A percentile compares a stretch with the other conserved stretches of the same genome.
Evolutionary conservation across 2,113 vertebrate genomes (phyloP).

Genomic region (Rallus limicola): DNA sequence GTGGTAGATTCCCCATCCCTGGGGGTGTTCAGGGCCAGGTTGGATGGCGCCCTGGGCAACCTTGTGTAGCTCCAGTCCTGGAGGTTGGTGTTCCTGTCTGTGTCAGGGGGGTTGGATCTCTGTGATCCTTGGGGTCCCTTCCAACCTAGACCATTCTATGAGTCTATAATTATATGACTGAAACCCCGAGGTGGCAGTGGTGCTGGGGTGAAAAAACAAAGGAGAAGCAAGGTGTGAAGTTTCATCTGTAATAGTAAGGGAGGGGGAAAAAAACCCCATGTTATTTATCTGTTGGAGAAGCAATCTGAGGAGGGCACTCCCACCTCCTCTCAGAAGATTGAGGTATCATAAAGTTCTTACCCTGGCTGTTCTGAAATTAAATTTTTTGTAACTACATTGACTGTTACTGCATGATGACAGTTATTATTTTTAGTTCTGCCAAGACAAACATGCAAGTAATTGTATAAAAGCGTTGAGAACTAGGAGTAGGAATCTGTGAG

Average conservation of each 20-base stretch:
- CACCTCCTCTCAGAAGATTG: background rate
- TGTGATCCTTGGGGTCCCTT: too few relatives aligned
- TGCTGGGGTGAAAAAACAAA: background rate
- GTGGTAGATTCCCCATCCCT: too few relatives aligned
- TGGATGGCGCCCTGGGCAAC: too few relatives aligned
- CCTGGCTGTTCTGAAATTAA: background rate
- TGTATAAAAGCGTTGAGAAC: background rate
- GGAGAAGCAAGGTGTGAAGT: background rate
- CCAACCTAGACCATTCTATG: too few relatives aligned
- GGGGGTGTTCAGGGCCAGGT: too few relatives aligned
- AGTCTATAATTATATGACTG: too few relatives aligned
- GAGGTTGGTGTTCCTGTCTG: too few relatives aligned
- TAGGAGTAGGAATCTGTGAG: background rate
- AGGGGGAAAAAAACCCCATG: fast-evolving
- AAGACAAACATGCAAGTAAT: background rate
- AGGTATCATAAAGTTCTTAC: background rate
- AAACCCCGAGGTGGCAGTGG: fast-evolving
- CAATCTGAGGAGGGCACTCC: background rate
- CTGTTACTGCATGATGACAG: fast-evolving
- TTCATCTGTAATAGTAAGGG: background rate
- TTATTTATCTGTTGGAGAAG: background rate
- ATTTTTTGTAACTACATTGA: background rate
- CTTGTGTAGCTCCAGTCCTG: too few relatives aligned
- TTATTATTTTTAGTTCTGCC: background rate
- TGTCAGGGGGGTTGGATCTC: too few relatives aligned